Conservation (phyloP, 2,797 vertebrate species). For the Cuniculus paca region DNA sequence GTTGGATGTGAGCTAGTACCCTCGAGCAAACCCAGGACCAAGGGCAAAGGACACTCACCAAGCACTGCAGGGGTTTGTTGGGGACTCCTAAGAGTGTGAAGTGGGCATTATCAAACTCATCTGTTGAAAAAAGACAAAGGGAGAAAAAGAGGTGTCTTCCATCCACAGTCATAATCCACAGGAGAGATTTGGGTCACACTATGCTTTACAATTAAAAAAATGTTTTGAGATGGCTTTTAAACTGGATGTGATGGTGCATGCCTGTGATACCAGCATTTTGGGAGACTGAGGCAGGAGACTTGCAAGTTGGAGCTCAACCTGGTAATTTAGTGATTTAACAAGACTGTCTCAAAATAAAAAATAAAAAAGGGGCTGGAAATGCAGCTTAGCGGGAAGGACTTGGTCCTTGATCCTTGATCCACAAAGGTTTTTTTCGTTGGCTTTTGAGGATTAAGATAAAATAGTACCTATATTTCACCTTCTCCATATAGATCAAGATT, state of each 20-base stretch:
- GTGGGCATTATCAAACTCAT: constrained; percentile 78
- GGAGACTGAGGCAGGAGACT: neutral
- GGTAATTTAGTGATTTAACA: neutral
- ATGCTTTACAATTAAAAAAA: neutral
- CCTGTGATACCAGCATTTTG: neutral
- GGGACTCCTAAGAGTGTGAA: constrained; percentile 78
- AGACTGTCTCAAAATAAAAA: neutral
- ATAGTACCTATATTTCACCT: neutral
- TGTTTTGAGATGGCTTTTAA: neutral
- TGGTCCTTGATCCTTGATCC: neutral
- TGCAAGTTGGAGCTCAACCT: neutral
- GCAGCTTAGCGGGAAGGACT: neutral
- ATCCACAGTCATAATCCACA: neutral
- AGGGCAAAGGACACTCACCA: constrained; percentile 78
- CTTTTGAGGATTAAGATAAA: neutral
- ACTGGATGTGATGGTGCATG: neutral
- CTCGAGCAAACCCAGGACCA: neutral
- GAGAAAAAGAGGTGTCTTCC: neutral
- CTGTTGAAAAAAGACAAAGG: constrained; percentile 69
- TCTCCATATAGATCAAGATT: neutral
- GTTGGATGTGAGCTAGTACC: neutral
- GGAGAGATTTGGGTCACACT: neutral
- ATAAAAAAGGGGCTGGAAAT: neutral
- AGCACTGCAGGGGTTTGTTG: constrained; percentile 76
- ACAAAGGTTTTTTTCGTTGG: neutral